These are phyloP conservation scores for Eumacrocentrus americanus DNA, from an alignment of 2,888 invertebrate genomes.

Conservation along the genomic window DNA sequence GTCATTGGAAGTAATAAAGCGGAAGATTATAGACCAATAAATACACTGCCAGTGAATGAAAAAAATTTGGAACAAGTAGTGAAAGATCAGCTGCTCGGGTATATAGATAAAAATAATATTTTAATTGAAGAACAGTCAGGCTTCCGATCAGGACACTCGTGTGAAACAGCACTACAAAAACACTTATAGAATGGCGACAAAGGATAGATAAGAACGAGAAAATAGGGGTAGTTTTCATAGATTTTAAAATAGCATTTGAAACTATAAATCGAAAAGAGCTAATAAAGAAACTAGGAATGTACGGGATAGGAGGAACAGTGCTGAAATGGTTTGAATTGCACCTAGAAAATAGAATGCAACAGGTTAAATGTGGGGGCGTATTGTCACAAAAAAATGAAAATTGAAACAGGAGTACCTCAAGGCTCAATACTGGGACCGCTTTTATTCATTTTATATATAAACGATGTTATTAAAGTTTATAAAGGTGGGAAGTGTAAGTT, in stretches of 20 bases:
- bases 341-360: constrained; percentile 13
- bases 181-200: constrained; percentile 27
- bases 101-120: constrained; percentile 28
- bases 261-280: constrained; percentile 29
- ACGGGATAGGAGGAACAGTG: constrained; percentile 17
- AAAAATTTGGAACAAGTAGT: constrained; percentile 23
- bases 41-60: constrained; percentile 23
- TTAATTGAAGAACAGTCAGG: constrained; percentile 30
- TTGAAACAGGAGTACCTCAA: constrained; percentile 27
- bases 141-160: constrained; percentile 30
- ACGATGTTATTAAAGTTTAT: constrained; percentile 18
- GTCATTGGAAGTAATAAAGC: constrained; percentile 12
- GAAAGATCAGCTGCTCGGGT: constrained; percentile 24
- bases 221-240: constrained; percentile 29
- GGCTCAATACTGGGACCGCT: constrained; percentile 24
- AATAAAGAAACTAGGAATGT: constrained; percentile 18
- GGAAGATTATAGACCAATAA: constrained; percentile 27
- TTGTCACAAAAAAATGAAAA: not conserved
- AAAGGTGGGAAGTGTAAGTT: constrained; percentile 10
- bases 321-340: constrained; percentile 25
- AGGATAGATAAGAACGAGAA: constrained; percentile 20
- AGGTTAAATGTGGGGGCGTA: constrained; percentile 11
- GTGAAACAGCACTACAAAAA: constrained; percentile 31
- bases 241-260: constrained; percentile 35
- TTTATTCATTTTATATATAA: constrained; percentile 33